Base-by-base conservation (phyloP, 2,113 vertebrate species). In the Labeo rohita region DNA sequence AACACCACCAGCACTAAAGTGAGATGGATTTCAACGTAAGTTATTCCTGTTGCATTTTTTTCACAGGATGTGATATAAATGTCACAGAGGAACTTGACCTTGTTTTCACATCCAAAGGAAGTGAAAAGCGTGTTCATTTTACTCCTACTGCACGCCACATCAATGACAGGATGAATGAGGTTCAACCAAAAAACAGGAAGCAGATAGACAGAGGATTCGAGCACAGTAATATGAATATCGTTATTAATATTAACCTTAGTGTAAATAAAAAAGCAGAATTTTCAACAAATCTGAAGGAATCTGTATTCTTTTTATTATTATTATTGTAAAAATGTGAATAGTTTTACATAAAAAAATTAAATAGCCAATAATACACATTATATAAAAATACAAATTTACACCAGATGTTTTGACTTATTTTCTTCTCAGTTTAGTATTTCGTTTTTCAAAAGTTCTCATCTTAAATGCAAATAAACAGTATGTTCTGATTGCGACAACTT, bases 151-250 rank as follows among this genome's bases (percentile, higher is more conserved):
- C 43, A 18, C 23, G 15, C 12, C 43, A 66, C 45, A 66, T 81
- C 23, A 81, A 66, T 34, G 39, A 11, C 79, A 28, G 2, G 11
- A 75, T 45, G 21, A 75, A 75, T 8, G 11, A 23, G 10, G 7
- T 18, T 66, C 8, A 47, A 11, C n/a, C 45, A 81, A 9, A 59
- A 63, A 80, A 80, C 78, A 65, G 79, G 61, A 81, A 50, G 16
- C 43, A 50, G n/a, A 28, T 28, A 75, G 3, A 75, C 11, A 34
- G 18, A 76, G 11, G n/a, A 28, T 52, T 50, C 28, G 13, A 49
- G 18, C 68, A 72, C 66, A 43, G 36, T 21, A 2, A 45, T 1
- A 10, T 2, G 18, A 45, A 45, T 45, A 6, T 21, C 10, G 39
- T 39, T 39, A 39, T 39, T 39, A 39, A 39, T 39, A 39, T 39